phyloP scores from a whole-genome alignment of 2,797 vertebrate species.

The Podarcis siculus region DNA sequence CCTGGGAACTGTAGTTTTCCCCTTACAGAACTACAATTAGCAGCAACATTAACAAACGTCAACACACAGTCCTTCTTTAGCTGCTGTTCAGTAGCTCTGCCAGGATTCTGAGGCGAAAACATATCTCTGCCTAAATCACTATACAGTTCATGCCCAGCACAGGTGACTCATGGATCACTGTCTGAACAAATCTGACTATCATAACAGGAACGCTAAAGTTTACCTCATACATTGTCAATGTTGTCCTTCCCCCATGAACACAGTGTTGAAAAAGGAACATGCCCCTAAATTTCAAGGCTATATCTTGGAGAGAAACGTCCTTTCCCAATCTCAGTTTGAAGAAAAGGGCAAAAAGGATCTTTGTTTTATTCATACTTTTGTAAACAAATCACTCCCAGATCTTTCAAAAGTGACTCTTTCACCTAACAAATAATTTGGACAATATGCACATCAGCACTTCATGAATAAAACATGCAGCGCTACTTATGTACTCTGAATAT shows the following conservation, averaged over 20 bases:
- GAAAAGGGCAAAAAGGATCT: constrained; percentile 65
- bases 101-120: constrained; percentile 72
- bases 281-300: constrained; percentile 62
- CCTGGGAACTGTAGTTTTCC: too few relatives aligned
- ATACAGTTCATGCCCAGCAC: not conserved
- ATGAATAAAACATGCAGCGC: constrained; percentile 71
- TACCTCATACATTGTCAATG: constrained; percentile 61
- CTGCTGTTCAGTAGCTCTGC: constrained; percentile 63
- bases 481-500: constrained; percentile 56
- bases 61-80: constrained; percentile 75
- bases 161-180: constrained; percentile 66
- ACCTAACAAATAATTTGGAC: constrained; percentile 73
- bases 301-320: constrained; percentile 67
- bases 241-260: constrained; percentile 2
- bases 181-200: constrained; percentile 79
- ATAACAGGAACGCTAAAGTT: constrained; percentile 72
- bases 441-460: constrained; percentile 68
- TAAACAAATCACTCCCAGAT: constrained; percentile 67
- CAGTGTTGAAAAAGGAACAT: constrained; percentile 56
- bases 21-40: too few relatives aligned
- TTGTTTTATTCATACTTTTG: constrained; percentile 67
- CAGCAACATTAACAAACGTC: not conserved
- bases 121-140: constrained; percentile 46
- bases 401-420: constrained; percentile 72
- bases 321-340: constrained; percentile 49